phyloP scores from a whole-genome alignment of 2,113 vertebrate species.

The Dendrocopos noguchii region DNA sequence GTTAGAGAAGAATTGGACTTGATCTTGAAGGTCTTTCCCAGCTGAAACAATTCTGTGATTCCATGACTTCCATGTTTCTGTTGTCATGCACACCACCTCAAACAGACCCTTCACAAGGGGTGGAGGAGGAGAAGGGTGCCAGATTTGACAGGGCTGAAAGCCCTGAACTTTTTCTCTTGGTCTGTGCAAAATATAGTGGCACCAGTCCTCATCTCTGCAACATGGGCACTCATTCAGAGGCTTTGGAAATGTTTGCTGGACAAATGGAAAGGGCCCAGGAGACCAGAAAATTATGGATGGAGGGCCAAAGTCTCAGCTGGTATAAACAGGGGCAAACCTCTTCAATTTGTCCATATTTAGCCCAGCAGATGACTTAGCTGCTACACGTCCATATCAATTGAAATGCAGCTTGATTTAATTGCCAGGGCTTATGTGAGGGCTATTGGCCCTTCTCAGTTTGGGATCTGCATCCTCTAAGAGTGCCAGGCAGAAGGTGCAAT shows the following conservation, averaged over 20 bases:
- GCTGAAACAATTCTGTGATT: too few species aligned
- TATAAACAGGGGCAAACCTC: background rate
- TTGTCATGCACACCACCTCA: background rate
- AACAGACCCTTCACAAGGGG: background rate
- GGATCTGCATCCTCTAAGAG: background rate
- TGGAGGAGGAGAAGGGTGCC: background rate
- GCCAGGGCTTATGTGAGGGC: background rate
- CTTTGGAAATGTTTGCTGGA: background rate
- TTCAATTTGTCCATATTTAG: background rate
- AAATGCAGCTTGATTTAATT: background rate
- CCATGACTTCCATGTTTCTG: background rate
- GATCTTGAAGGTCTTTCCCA: too few species aligned
- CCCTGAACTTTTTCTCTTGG: background rate
- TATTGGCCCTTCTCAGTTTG: background rate
- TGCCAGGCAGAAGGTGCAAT: background rate
- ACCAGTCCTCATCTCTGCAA: background rate
- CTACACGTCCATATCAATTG: background rate
- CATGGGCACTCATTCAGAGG: background rate
- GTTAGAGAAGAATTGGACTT: too few species aligned
- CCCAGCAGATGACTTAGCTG: background rate
- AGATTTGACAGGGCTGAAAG: background rate
- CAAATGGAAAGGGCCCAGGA: background rate
- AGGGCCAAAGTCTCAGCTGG: background rate
- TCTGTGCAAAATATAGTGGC: background rate
- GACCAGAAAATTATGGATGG: background rate